Evolutionary conservation across 2,113 vertebrate genomes (phyloP), one percentile per base, ranked within the genome.

Genomic region (Amazona vittata): DNA sequence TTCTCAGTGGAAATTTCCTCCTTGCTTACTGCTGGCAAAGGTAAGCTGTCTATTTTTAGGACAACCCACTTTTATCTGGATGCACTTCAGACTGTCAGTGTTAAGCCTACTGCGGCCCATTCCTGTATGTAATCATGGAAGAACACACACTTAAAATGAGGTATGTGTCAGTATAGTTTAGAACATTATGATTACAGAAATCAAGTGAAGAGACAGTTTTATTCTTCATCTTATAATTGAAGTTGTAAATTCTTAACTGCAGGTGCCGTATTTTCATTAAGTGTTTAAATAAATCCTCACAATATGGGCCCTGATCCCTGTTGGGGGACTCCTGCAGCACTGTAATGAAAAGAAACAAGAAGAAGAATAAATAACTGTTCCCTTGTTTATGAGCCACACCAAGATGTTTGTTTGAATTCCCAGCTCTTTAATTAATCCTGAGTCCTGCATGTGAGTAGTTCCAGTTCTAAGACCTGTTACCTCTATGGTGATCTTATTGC

Each of bases 271-370:
- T 90, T 95, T 94, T 97, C 25, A 62, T 80, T 77, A 82, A 64
- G 13, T 83, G n/a, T 70, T 94, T 83, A 82, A 95, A 90, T 95
- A 94, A 96, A 88, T 94, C 33, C 53, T 91, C 49, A 25, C n/a
- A 52, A 31, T 52, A 41, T 43, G 67, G n/a, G 17, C 20, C 5
- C 53, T 80, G 39, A 62, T 96, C 35, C 12, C 17, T 70, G 31
- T 33, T 55, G 35, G 47, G 37, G 33, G 6, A 62, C 37, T 89
- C 33, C 46, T 81, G 43, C 29, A 37, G 79, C 33, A 52, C 69
- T 2, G 0, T 37, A 78, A 68, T 71, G 52, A 94, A 92, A 77
- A 79, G 37, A 67, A 94, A 59, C 57, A 80, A 71, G 4, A 74
- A 7, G 0, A 81, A 53, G 22, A 90, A 47, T 43, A 52, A 86